Evolutionary conservation across 2,797 vertebrate species (phyloP).

Genomic region (Loris lydekkerianus): DNA sequence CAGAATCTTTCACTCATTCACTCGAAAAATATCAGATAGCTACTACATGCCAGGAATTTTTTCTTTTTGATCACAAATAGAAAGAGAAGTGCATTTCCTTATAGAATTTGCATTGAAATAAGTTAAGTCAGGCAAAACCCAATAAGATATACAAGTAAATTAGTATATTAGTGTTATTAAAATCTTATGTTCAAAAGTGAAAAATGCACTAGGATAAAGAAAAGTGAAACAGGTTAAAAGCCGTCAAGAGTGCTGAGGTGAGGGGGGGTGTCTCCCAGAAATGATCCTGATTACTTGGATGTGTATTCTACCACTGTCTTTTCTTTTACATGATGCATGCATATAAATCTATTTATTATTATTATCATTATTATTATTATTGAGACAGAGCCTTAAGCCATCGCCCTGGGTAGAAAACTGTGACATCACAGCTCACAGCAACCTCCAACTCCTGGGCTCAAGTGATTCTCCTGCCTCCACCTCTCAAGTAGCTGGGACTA

Average conservation of each 20-base stretch:
- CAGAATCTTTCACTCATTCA: not conserved
- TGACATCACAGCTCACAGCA: too few species aligned
- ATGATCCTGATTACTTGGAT: not conserved
- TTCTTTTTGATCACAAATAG: not conserved
- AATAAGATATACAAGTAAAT: not conserved
- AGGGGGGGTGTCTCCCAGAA: not conserved
- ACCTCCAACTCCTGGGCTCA: too few species aligned
- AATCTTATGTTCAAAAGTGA: not conserved
- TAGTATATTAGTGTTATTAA: not conserved
- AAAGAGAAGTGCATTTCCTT: not conserved
- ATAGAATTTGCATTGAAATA: not conserved
- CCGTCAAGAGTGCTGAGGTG: not conserved
- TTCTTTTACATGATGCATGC: not conserved
- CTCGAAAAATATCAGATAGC: not conserved
- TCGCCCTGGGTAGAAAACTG: too few species aligned
- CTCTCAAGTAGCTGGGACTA: too few species aligned
- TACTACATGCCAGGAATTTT: not conserved
- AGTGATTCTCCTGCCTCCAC: too few species aligned
- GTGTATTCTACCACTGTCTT: not conserved
- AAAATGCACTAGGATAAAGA: not conserved
- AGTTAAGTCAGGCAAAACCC: not conserved
- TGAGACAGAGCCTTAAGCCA: too few species aligned
- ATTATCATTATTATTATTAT: too few species aligned
- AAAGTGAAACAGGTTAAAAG: not conserved
- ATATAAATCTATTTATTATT: too few species aligned